Percentiles rank a stretch among this genome's conserved stretches.
These are phyloP conservation scores for Apteryx mantelli DNA, from an alignment of 2,113 vertebrate species.

Conservation along the genomic window DNA sequence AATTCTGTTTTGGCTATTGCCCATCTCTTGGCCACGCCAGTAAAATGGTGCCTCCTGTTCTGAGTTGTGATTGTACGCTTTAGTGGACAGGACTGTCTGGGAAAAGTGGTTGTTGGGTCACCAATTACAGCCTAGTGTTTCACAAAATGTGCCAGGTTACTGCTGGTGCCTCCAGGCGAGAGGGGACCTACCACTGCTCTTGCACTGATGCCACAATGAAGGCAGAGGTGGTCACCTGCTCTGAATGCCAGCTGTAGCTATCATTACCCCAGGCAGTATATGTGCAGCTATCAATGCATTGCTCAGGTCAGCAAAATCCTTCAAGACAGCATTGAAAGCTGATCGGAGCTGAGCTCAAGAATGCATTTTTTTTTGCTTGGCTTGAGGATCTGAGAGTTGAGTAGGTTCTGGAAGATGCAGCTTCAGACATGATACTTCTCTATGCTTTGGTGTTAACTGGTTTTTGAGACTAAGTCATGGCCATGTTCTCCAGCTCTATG, in stretches of 20 bases:
- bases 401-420: not conserved
- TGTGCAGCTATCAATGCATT: not conserved
- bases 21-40: not conserved
- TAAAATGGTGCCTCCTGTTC: not conserved
- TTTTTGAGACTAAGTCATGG: not conserved
- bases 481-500: not conserved
- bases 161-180: fast-evolving
- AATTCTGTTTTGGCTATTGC: not conserved
- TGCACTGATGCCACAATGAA: not conserved
- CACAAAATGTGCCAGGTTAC: fast-evolving
- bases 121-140: not conserved
- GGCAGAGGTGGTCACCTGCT: not conserved
- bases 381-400: fast-evolving
- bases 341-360: not conserved
- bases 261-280: not conserved
- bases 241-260: not conserved
- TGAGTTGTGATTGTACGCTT: not conserved
- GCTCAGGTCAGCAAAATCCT: not conserved
- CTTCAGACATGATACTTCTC: not conserved
- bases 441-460: not conserved
- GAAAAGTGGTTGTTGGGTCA: not conserved
- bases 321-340: not conserved
- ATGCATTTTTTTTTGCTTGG: not conserved
- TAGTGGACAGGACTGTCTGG: not conserved
- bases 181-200: not conserved